Evolutionary conservation across 2,113 vertebrate genomes (phyloP).

Genomic region (Paraplagusia blochii): DNA sequence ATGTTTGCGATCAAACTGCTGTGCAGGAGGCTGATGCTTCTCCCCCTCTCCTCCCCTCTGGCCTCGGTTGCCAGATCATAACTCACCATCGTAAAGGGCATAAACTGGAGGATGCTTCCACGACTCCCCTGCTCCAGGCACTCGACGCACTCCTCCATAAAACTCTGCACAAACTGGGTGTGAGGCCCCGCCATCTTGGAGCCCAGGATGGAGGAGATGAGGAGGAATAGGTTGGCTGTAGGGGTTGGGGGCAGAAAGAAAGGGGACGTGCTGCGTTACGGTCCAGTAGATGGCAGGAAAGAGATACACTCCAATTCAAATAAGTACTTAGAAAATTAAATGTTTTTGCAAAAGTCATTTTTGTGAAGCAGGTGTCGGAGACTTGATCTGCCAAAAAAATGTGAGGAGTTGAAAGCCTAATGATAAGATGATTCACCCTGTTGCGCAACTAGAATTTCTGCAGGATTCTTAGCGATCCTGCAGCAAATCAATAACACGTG

Average conservation of each 20-base stretch:
- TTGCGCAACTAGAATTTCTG: background rate
- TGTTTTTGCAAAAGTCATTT: background rate
- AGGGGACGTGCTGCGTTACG: background rate
- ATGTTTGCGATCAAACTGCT: no score
- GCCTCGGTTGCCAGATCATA: background rate
- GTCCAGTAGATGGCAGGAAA: background rate
- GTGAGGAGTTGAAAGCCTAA: background rate
- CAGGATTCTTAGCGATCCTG: no score
- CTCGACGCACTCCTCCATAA: conserved; percentile 96
- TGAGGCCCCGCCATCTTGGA: conserved; percentile 91
- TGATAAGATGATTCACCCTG: background rate
- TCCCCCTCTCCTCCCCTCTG: conserved; percentile 8
- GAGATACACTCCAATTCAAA: no score
- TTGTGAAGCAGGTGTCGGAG: no score
- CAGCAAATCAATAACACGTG: no score
- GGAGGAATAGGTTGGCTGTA: conserved; percentile 94
- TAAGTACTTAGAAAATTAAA: background rate
- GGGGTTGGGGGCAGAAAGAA: background rate
- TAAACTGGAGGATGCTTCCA: conserved; percentile 94
- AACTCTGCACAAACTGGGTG: conserved; percentile 98
- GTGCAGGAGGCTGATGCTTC: no score
- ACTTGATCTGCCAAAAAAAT: background rate
- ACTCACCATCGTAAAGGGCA: conserved; percentile 97
- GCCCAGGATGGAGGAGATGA: conserved; percentile 90
- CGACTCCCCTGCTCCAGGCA: conserved; percentile 92